Evolutionary conservation across 2,797 vertebrate species (phyloP).

Genomic region (Darevskia nairensis): DNA sequence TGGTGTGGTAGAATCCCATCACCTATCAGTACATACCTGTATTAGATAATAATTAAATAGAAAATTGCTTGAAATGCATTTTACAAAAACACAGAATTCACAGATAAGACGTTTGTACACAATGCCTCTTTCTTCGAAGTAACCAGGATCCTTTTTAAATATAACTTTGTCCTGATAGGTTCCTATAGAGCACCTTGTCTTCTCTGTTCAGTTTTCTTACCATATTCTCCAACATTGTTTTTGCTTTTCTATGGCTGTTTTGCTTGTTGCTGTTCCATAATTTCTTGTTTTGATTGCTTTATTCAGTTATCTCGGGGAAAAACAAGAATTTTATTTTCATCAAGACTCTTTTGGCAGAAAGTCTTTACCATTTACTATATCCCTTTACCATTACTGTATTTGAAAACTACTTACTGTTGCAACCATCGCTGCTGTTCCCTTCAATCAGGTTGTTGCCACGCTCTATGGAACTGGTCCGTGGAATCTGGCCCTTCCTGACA

Average conservation of each 20-base stretch:
- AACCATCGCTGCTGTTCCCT: constrained; percentile 46
- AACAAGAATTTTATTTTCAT: constrained; percentile 30
- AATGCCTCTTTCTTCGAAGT: constrained; percentile 37
- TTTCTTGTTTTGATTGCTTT: constrained; percentile 46
- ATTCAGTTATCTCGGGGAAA: constrained; percentile 69
- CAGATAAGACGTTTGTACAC: constrained; percentile 23
- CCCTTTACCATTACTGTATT: not conserved
- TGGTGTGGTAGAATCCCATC: constrained; percentile 12
- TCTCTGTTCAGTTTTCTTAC: constrained; percentile 46
- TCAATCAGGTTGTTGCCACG: constrained; percentile 67
- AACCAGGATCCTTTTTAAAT: not conserved
- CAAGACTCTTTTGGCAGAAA: not conserved
- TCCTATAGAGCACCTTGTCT: constrained; percentile 34
- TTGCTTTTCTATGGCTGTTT: constrained; percentile 23
- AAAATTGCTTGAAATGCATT: not conserved
- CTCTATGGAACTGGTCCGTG: constrained; percentile 63
- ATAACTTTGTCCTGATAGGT: constrained; percentile 15
- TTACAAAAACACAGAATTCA: constrained; percentile 31
- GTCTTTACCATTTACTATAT: not conserved
- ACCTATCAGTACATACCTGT: not conserved
- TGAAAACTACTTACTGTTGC: constrained; percentile 69
- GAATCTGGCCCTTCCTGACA: constrained; percentile 72
- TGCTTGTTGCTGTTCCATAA: constrained; percentile 30
- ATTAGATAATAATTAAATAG: not conserved
- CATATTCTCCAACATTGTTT: constrained; percentile 14